These are phyloP conservation scores for Blastobasis adustella DNA, from an alignment of 2,888 invertebrate species.

Conservation along the genomic window DNA sequence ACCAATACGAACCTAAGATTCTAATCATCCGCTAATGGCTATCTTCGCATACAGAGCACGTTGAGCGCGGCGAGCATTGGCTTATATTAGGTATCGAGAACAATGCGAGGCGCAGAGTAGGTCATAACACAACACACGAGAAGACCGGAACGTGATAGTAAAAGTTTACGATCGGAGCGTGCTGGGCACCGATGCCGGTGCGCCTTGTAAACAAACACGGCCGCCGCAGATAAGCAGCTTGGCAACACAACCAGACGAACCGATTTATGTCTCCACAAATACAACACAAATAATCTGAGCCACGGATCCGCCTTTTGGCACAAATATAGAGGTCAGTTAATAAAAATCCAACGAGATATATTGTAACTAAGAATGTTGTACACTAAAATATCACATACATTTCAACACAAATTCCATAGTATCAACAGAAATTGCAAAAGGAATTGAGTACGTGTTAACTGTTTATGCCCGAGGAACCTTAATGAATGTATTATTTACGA, in stretches of 20 bases:
- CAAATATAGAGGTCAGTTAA: constrained; percentile 22
- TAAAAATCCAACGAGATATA: neutral
- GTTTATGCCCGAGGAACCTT: constrained; percentile 25
- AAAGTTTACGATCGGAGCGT: constrained; percentile 30
- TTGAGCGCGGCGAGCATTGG: no score
- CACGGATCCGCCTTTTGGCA: constrained; percentile 19
- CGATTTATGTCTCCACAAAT: constrained; percentile 30
- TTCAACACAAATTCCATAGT: neutral
- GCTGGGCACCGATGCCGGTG: constrained; percentile 29
- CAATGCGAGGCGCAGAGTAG: neutral
- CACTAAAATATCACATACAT: neutral
- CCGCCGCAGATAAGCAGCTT: constrained; percentile 40
- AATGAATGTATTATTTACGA: constrained; percentile 40
- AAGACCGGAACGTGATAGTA: constrained; percentile 18
- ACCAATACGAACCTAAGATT: no score
- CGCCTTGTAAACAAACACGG: constrained; percentile 47
- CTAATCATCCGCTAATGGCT: no score
- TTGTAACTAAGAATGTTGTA: neutral
- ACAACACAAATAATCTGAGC: constrained; percentile 23
- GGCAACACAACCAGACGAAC: constrained; percentile 34
- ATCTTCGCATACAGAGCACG: no score
- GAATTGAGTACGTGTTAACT: constrained; percentile 19
- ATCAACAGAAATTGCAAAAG: constrained; percentile 2
- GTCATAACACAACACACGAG: constrained; percentile 6
- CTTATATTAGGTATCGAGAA: neutral